A percentile compares a stretch with the other conserved stretches of the same genome.
Evolutionary conservation across 2,797 vertebrate genomes (phyloP).

Genomic region (Cirrhinus molitorella): DNA sequence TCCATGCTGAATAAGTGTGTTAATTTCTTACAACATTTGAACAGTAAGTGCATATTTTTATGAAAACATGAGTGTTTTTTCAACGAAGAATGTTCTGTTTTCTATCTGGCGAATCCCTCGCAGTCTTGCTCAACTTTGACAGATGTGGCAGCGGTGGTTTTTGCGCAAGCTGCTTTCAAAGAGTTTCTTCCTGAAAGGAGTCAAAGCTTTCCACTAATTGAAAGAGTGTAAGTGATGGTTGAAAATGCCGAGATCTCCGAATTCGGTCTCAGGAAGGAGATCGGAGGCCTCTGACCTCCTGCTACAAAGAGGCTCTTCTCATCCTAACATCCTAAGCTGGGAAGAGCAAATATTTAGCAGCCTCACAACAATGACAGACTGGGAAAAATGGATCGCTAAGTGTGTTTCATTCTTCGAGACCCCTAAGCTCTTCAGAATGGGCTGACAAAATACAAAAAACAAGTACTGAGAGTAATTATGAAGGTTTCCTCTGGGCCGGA

Average conservation of each 20-base stretch:
- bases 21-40: neutral
- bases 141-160: neutral
- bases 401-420: slow-evolving; percentile 67
- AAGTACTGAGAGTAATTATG: slow-evolving; percentile 21
- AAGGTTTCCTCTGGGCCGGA: neutral
- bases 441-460: slow-evolving; percentile 12
- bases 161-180: slow-evolving; percentile 17
- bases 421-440: slow-evolving; percentile 60
- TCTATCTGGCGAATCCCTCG: neutral
- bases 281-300: slow-evolving; percentile 58
- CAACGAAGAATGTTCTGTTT: neutral
- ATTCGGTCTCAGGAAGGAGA: slow-evolving; percentile 32
- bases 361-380: slow-evolving; percentile 81
- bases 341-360: slow-evolving; percentile 93
- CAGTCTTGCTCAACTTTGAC: neutral
- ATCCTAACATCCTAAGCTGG: slow-evolving; percentile 80
- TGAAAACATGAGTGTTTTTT: neutral
- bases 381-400: slow-evolving; percentile 79
- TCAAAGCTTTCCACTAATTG: slow-evolving; percentile 10
- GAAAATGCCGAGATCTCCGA: slow-evolving; percentile 6
- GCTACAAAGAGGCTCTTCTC: slow-evolving; percentile 70
- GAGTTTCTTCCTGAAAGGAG: slow-evolving; percentile 6
- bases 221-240: slow-evolving; percentile 22
- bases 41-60: neutral
- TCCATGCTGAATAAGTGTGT: neutral